Base-by-base conservation (phyloP, 35 echinoderm and acorn worm genomes). In the Amphiura filiformis region DNA sequence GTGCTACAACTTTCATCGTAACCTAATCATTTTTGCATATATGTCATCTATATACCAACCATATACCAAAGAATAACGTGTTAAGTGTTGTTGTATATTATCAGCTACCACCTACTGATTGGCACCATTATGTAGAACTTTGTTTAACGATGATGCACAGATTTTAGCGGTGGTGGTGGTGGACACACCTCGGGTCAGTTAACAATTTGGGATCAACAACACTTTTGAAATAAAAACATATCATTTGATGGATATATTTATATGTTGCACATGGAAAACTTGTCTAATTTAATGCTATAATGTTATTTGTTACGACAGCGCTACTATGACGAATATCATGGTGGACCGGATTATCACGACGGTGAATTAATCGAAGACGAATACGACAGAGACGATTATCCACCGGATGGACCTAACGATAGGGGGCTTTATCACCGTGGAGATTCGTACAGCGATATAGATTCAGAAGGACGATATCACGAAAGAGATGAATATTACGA, bases 321-420 rank as follows among this genome's bases (percentile, higher is more conserved):
- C 1, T 70, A 76, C 26, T 87, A 87, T 28, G 85, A 87, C 39
- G 76, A 87, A 65, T 70, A 87, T 31, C 75, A 28, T 12, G 37
- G 31, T 39, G 33, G 37, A 32, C 61, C 41, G 41, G 81, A 78
- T 32, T 87, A 87, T 36, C 85, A 20, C 9, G 85, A 78, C 39
- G 76, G 76, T 15, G 36, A 77, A 22, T 39, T 39, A 39, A 77
- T 76, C 1, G 85, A 87, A 32, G 85, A 87, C 61, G 39, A 87
- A n/a, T 87, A 87, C 30, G 75, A 87, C 37, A 32, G 83, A 28
- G 85, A 78, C 0, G 85, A 78, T 77, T 87, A 78, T 78, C 78
- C 75, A 31, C n/a, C 75, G 26, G 34, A 86, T 15, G 56, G 75
- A 76, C 65, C 30, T 26, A 38, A 39, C 26, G 85, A 87, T 28